A percentile compares a stretch with the other conserved stretches of the same genome.
Evolutionary conservation across 1,140 invertebrate genomes (phyloP).

Genomic region (Globodera rostochiensis): DNA sequence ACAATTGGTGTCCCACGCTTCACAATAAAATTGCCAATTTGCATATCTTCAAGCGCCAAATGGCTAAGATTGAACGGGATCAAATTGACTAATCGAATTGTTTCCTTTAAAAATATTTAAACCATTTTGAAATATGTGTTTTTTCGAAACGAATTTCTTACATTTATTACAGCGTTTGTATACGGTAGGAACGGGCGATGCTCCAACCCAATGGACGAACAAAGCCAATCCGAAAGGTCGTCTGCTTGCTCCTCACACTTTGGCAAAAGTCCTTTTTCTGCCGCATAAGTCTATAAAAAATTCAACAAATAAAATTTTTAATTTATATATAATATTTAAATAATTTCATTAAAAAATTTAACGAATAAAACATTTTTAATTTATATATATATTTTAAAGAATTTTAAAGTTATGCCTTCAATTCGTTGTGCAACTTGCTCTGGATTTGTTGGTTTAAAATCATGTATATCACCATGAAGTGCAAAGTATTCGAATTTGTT

Average conservation of each 20-base stretch:
- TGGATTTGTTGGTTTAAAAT: conserved; percentile 23
- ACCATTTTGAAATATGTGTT: background rate
- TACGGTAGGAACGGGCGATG: conserved; percentile 19
- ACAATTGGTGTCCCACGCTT: conserved; percentile 10
- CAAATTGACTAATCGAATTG: conserved; percentile 21
- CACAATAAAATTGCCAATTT: conserved; percentile 6
- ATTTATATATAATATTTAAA: background rate
- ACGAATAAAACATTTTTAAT: background rate
- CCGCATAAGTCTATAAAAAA: conserved; percentile 4
- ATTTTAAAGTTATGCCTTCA: conserved; percentile 1
- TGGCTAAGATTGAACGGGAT: conserved; percentile 22
- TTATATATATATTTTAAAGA: background rate
- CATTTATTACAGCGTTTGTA: conserved; percentile 30
- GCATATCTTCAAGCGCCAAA: conserved; percentile 15
- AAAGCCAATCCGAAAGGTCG: background rate
- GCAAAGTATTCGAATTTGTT: conserved; percentile 22
- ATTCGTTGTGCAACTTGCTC: conserved; percentile 21
- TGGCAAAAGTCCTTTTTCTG: background rate
- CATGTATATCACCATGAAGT: conserved; percentile 27
- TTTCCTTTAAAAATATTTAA: conserved; percentile 8
- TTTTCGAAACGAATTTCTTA: background rate
- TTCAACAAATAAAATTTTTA: background rate
- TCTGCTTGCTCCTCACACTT: conserved; percentile 3
- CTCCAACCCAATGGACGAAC: conserved; percentile 22
- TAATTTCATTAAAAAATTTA: background rate